Conservation (phyloP, 2,113 vertebrate genomes). For the Setophaga coronata region DNA sequence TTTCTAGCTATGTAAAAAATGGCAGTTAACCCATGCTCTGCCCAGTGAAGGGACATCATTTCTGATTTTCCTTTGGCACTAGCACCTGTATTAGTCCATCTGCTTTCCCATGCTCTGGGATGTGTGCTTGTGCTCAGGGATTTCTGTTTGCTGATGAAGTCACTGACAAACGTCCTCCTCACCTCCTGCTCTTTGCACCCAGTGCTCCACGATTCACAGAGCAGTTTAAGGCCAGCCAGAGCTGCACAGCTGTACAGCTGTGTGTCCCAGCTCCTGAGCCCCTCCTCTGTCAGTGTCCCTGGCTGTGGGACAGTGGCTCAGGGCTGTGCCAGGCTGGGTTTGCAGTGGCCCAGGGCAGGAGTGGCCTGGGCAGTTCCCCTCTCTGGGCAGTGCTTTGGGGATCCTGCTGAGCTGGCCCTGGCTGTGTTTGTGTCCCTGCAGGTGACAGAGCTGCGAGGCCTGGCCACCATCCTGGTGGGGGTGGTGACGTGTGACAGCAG, state of each 20-base stretch:
- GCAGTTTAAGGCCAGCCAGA: background rate
- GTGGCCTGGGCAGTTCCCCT: background rate
- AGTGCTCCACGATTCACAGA: background rate
- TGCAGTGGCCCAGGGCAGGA: background rate
- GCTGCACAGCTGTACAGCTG: background rate
- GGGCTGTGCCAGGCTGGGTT: too few species aligned
- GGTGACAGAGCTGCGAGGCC: slow-evolving; percentile 90
- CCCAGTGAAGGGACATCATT: background rate
- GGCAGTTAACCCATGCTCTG: background rate
- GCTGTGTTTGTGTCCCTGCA: slow-evolving; percentile 19
- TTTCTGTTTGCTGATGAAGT: background rate
- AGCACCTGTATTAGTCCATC: accelerated
- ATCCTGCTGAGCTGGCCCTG: background rate
- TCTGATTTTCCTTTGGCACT: background rate
- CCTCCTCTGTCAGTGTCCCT: accelerated
- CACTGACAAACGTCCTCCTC: background rate
- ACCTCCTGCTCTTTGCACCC: background rate
- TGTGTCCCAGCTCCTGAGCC: background rate
- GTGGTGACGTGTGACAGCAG: slow-evolving; percentile 85
- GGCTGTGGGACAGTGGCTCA: too few species aligned
- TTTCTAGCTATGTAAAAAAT: background rate
- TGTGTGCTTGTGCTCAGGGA: accelerated
- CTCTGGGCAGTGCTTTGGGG: accelerated
- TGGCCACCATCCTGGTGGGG: slow-evolving; percentile 88
- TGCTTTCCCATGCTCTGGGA: background rate